Percentiles rank a stretch among this genome's conserved stretches.
Evolutionary conservation across 1,140 invertebrate species (phyloP).

Genomic region (Sinonovacula constricta): DNA sequence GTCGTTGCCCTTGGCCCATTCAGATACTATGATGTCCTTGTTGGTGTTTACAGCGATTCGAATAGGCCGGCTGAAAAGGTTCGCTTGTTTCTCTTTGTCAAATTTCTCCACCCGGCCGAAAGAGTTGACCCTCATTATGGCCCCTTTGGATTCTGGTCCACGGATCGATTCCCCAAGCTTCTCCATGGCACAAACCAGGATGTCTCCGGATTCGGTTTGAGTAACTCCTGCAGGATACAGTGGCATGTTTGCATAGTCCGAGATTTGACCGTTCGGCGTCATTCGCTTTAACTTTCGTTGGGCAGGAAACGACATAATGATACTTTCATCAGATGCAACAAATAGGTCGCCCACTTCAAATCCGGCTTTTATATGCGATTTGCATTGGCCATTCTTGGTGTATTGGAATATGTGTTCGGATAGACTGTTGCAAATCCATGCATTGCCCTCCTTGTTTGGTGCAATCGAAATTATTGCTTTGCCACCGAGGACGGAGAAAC

Average conservation of each 20-base stretch:
- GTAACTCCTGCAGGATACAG: slow-evolving; percentile 36
- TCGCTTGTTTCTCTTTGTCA: slow-evolving; percentile 25
- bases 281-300: slow-evolving; percentile 40
- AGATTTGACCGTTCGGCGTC: slow-evolving; percentile 39
- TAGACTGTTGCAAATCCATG: slow-evolving; percentile 49
- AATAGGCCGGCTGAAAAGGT: slow-evolving; percentile 37
- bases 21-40: slow-evolving; percentile 44
- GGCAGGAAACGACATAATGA: slow-evolving; percentile 46
- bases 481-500: slow-evolving; percentile 30
- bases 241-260: slow-evolving; percentile 41
- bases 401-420: slow-evolving; percentile 47
- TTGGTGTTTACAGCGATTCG: slow-evolving; percentile 40
- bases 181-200: slow-evolving; percentile 48
- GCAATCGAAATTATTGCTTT: slow-evolving; percentile 51
- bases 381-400: slow-evolving; percentile 43
- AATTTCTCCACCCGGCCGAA: slow-evolving; percentile 45
- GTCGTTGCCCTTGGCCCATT: slow-evolving; percentile 46
- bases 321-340: slow-evolving; percentile 36
- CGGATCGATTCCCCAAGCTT: slow-evolving; percentile 31
- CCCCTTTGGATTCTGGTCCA: slow-evolving; percentile 43
- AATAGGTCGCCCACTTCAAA: slow-evolving; percentile 43
- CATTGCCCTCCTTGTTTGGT: slow-evolving; percentile 45
- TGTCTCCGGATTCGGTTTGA: slow-evolving; percentile 32
- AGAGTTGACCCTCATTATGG: slow-evolving; percentile 34
- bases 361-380: slow-evolving; percentile 33